phyloP scores from a whole-genome alignment of 2,113 vertebrate genomes.

The Eurypyga helias region DNA sequence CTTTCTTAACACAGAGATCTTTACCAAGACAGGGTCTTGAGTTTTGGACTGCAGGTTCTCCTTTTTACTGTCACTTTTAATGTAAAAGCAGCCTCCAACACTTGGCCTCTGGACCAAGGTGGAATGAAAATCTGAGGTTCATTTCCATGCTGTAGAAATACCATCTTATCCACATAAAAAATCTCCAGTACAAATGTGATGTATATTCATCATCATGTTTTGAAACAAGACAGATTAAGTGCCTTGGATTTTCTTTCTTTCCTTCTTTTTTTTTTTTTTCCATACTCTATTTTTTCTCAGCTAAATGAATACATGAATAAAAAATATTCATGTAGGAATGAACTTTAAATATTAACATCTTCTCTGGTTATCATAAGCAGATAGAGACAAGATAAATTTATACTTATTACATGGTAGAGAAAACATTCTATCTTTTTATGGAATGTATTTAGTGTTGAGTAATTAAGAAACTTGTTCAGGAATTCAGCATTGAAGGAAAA shows the following conservation, averaged over 20 bases:
- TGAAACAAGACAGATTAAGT: neutral
- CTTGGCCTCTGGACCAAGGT: neutral
- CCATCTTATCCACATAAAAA: neutral
- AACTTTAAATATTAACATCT: neutral
- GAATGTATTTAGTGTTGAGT: neutral
- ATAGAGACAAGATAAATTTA: neutral
- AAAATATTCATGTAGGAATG: neutral
- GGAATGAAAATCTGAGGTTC: neutral
- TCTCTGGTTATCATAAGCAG: neutral
- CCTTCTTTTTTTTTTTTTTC: neutral
- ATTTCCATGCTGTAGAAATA: neutral
- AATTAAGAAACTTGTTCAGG: neutral
- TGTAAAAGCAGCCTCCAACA: neutral
- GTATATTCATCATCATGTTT: neutral
- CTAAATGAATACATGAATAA: neutral
- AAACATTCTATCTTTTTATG: neutral
- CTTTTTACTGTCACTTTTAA: neutral
- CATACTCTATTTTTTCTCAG: neutral
- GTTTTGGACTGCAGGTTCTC: neutral
- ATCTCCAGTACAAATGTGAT: neutral
- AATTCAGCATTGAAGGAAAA: neutral
- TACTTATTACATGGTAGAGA: neutral
- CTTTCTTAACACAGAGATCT: neutral
- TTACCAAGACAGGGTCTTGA: neutral
- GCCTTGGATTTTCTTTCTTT: neutral